A percentile compares a stretch with the other conserved stretches of the same genome.
These are phyloP conservation scores for Gandaritis pyraliata DNA, from an alignment of 2,888 invertebrate genomes.

Conservation along the genomic window DNA sequence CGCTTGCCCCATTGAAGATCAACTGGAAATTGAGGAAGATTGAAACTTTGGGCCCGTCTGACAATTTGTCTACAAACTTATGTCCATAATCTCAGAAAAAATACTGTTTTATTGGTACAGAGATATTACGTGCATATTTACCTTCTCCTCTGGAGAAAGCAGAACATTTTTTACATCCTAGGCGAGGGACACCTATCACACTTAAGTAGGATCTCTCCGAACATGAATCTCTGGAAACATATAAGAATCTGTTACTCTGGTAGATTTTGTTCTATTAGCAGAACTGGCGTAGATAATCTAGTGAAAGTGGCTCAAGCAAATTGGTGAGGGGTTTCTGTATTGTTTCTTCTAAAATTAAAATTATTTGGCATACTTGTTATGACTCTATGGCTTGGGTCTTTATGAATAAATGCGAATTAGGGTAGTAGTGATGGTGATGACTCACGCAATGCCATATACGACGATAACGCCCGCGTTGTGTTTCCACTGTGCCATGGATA, in stretches of 20 bases:
- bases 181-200: slow-evolving; percentile 84
- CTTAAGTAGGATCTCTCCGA: slow-evolving; percentile 81
- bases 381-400: too few relatives aligned
- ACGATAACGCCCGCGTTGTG: slow-evolving; percentile 84
- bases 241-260: neutral
- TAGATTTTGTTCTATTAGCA: too few relatives aligned
- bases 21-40: slow-evolving; percentile 55
- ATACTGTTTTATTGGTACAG: too few relatives aligned
- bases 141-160: slow-evolving; percentile 80
- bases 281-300: too few relatives aligned
- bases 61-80: neutral
- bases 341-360: too few relatives aligned
- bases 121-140: slow-evolving; percentile 33
- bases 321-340: too few relatives aligned
- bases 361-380: too few relatives aligned
- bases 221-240: slow-evolving; percentile 73
- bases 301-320: too few relatives aligned
- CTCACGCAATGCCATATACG: slow-evolving; percentile 85
- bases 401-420: too few relatives aligned
- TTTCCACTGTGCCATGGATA: slow-evolving; percentile 87
- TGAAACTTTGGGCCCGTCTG: neutral
- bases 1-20: slow-evolving; percentile 86
- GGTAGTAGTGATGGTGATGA: slow-evolving; percentile 34
- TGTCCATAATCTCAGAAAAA: too few relatives aligned
- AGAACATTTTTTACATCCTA: slow-evolving; percentile 86